A percentile compares a stretch with the other conserved stretches of the same genome.
phyloP scores from a whole-genome alignment of 2,888 invertebrate species.

The Zele albiditarsus region DNA sequence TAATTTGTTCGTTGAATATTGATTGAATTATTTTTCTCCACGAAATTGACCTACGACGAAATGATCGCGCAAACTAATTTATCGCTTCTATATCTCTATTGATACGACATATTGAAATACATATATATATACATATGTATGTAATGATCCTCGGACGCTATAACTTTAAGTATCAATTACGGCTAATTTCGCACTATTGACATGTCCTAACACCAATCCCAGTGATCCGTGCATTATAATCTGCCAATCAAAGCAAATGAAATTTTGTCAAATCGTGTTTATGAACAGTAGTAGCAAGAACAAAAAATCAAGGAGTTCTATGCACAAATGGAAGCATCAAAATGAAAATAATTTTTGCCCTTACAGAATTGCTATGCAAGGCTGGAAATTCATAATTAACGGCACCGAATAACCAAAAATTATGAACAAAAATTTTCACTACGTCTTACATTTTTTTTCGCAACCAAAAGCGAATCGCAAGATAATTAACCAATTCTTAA shows the following conservation, averaged over 20 bases:
- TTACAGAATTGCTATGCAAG: too few species aligned
- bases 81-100: background rate
- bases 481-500: too few species aligned
- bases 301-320: too few species aligned
- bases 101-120: background rate
- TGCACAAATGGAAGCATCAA: too few species aligned
- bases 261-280: background rate
- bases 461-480: too few species aligned
- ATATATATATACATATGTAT: background rate
- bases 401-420: too few species aligned
- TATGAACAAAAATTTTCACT: too few species aligned
- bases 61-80: background rate
- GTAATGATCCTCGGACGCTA: background rate
- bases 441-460: too few species aligned
- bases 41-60: background rate
- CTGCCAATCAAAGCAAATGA: background rate
- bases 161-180: constrained; percentile 7
- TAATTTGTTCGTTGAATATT: background rate
- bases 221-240: background rate
- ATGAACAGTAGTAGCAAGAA: too few species aligned
- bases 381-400: too few species aligned
- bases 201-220: background rate
- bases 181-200: constrained; percentile 38
- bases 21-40: background rate
- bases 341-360: too few species aligned